phyloP scores from a whole-genome alignment of 2,888 invertebrate genomes.

The Andrena bicolor region DNA sequence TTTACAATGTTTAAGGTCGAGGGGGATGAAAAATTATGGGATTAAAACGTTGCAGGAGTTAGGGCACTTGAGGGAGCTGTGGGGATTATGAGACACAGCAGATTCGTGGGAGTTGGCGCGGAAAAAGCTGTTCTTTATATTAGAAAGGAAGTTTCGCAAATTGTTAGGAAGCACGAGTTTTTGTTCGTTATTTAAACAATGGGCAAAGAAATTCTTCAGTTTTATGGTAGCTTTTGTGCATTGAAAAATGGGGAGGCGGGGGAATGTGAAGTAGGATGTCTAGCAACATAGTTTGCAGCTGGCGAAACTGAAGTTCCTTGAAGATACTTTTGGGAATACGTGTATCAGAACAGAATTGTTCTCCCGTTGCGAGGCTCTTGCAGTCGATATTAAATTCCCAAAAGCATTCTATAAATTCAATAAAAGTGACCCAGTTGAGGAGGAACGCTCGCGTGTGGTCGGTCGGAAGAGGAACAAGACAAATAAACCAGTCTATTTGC shows the following conservation, averaged over 20 bases:
- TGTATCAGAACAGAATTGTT: background rate
- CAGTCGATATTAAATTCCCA: slow-evolving; percentile 23
- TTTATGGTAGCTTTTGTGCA: too few species aligned
- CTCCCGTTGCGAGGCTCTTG: background rate
- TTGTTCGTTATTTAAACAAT: too few species aligned
- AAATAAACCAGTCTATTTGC: slow-evolving; percentile 7
- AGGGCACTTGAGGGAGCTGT: too few species aligned
- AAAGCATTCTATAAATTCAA: slow-evolving; percentile 37
- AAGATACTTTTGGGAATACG: background rate
- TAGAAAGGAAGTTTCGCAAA: background rate
- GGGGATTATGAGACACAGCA: background rate
- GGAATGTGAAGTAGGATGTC: too few species aligned
- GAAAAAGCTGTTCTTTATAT: background rate
- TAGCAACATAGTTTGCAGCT: too few species aligned
- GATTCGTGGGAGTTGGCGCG: background rate
- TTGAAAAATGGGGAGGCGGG: too few species aligned
- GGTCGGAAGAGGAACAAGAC: slow-evolving; percentile 19
- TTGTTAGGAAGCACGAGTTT: background rate
- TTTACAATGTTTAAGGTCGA: too few species aligned
- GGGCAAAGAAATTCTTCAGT: too few species aligned
- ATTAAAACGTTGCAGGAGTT: too few species aligned
- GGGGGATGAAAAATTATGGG: too few species aligned
- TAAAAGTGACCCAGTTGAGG: slow-evolving; percentile 47
- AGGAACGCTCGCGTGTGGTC: background rate
- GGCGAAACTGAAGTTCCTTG: background rate